A percentile compares a stretch with the other conserved stretches of the same genome.
phyloP scores from a whole-genome alignment of 2,797 vertebrate genomes.

The Phrynocephalus forsythii region DNA sequence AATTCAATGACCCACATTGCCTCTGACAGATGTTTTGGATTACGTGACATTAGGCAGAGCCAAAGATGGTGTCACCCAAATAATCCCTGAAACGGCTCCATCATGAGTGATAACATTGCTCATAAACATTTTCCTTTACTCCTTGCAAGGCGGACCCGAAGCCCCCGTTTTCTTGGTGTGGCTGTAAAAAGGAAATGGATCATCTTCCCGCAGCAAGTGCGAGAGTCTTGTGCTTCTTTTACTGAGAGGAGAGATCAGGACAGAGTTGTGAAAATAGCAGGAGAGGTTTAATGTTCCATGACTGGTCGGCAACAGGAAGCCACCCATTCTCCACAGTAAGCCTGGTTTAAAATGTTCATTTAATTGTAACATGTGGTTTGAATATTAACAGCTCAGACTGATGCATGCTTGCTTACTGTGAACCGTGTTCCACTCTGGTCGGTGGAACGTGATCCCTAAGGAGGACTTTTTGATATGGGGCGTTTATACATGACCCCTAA shows the following conservation, averaged over 20 bases:
- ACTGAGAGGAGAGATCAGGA: slow-evolving; percentile 35
- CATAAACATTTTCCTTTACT: slow-evolving; percentile 61
- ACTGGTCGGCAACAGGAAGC: not conserved
- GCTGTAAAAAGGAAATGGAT: slow-evolving; percentile 69
- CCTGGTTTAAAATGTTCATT: not conserved
- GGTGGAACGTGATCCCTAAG: not conserved
- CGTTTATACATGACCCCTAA: too few relatives aligned
- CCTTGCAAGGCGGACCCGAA: slow-evolving; percentile 55
- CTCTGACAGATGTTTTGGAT: slow-evolving; percentile 27
- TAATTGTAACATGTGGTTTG: not conserved
- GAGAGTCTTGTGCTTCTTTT: slow-evolving; percentile 49
- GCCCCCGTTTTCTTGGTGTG: slow-evolving; percentile 60
- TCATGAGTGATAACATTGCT: slow-evolving; percentile 53
- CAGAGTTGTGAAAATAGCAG: slow-evolving; percentile 39
- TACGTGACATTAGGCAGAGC: slow-evolving; percentile 49
- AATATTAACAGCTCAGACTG: not conserved
- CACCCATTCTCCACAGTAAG: not conserved
- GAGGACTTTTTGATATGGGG: not conserved
- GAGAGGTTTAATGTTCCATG: slow-evolving; percentile 19
- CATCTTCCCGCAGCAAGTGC: slow-evolving; percentile 59
- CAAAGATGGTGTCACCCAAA: slow-evolving; percentile 65
- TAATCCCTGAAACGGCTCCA: slow-evolving; percentile 46
- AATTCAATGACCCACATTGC: slow-evolving; percentile 30
- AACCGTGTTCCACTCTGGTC: too few relatives aligned
- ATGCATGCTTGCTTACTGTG: not conserved